phyloP scores from a whole-genome alignment of 2,888 invertebrate species.

The Pristionchus mayeri region DNA sequence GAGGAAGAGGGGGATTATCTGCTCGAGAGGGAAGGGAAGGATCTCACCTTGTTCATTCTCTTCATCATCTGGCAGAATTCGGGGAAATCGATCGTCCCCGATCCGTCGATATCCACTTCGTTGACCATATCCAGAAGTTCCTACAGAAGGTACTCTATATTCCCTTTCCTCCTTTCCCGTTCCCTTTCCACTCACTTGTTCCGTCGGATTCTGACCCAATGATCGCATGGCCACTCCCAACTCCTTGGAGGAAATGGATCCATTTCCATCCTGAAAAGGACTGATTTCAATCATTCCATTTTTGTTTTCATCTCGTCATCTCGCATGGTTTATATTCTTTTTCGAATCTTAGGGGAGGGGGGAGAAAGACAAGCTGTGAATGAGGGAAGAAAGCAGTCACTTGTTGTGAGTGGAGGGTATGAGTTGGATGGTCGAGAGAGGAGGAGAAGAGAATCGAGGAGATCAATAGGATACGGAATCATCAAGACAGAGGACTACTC shows the following conservation, averaged over 20 bases:
- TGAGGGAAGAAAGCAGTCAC: neutral
- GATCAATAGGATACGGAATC: no score
- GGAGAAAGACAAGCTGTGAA: neutral
- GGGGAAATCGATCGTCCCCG: conserved; percentile 74
- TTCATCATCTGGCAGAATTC: conserved; percentile 77
- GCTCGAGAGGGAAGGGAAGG: neutral
- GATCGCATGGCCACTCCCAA: conserved; percentile 77
- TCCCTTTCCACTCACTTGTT: conserved; percentile 69
- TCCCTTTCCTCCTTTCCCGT: neutral
- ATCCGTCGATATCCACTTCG: conserved; percentile 76
- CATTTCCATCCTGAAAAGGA: conserved; percentile 75
- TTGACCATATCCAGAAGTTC: conserved; percentile 76
- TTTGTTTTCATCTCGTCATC: neutral
- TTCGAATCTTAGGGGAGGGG: conserved; percentile 1
- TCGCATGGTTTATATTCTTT: neutral
- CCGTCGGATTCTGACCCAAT: conserved; percentile 77
- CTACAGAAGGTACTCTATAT: conserved; percentile 49
- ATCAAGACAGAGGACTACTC: no score
- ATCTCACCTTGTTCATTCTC: conserved; percentile 73
- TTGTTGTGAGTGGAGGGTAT: neutral
- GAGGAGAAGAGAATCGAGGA: neutral
- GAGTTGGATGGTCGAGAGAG: neutral
- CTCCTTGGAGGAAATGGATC: conserved; percentile 76
- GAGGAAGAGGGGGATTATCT: neutral
- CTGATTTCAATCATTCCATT: neutral